Evolutionary conservation across 2,113 vertebrate genomes (phyloP).

Genomic region (Callithrix jacchus): DNA sequence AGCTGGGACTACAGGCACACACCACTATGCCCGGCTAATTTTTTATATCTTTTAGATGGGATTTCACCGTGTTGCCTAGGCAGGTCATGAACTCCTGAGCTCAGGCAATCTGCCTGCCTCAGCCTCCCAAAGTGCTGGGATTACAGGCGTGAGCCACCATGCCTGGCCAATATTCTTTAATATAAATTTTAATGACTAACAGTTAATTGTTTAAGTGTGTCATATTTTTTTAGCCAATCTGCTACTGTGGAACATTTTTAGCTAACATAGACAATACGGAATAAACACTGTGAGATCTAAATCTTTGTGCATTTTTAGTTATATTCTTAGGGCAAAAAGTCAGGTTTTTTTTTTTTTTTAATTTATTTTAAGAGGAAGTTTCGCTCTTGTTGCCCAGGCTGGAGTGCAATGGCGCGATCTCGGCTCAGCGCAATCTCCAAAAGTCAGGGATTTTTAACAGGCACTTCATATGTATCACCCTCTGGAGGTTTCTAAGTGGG

Average conservation of each 20-base stretch:
- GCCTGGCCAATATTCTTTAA: no score
- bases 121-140: no score
- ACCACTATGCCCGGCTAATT: no score
- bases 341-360: neutral
- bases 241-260: neutral
- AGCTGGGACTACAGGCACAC: no score
- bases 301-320: neutral
- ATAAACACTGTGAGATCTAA: neutral
- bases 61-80: no score
- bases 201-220: neutral
- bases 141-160: no score
- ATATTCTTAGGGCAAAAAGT: slow-evolving; percentile 18
- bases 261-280: neutral
- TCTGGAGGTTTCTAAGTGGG: neutral
- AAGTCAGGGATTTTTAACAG: neutral
- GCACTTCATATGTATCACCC: neutral
- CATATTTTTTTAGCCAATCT: neutral
- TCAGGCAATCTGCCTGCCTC: no score
- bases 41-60: no score
- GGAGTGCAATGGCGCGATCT: no score
- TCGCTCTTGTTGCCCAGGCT: no score
- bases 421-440: neutral
- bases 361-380: no score
- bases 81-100: no score
- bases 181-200: neutral